These are phyloP conservation scores for Campoplex capitator DNA, from an alignment of 2,888 invertebrate species.

Conservation along the genomic window DNA sequence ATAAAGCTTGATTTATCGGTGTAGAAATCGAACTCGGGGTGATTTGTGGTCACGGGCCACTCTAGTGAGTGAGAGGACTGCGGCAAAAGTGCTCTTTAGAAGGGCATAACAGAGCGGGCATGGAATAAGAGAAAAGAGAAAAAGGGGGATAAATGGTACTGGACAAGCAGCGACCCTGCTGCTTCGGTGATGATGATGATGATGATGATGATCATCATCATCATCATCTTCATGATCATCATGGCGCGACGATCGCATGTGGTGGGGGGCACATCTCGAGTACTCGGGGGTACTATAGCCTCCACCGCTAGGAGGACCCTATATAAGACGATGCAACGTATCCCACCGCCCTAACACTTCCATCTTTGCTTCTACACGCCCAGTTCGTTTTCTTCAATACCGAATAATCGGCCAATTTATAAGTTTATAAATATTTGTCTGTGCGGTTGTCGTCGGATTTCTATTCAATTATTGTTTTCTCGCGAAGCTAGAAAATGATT, in stretches of 20 bases:
- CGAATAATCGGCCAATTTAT: slow-evolving; percentile 12
- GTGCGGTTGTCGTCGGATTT: slow-evolving; percentile 12
- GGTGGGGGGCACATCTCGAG: slow-evolving; percentile 56
- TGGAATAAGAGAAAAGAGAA: slow-evolving; percentile 37
- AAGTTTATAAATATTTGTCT: not conserved
- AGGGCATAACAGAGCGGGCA: slow-evolving; percentile 54
- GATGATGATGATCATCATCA: slow-evolving; percentile 42
- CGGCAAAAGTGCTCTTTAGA: slow-evolving; percentile 47
- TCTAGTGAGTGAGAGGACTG: slow-evolving; percentile 47
- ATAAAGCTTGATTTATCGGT: slow-evolving; percentile 83
- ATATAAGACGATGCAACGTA: slow-evolving; percentile 80
- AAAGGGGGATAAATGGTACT: slow-evolving; percentile 48
- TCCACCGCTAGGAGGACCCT: slow-evolving; percentile 74
- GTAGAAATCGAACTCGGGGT: slow-evolving; percentile 81
- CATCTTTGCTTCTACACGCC: slow-evolving; percentile 55
- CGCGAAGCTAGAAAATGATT: slow-evolving; percentile 42
- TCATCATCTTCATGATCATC: slow-evolving; percentile 43
- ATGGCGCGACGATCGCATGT: slow-evolving; percentile 38
- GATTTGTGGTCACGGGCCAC: slow-evolving; percentile 79
- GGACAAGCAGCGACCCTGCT: slow-evolving; percentile 47
- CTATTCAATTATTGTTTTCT: not conserved
- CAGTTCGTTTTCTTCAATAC: slow-evolving; percentile 12
- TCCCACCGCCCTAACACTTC: slow-evolving; percentile 60
- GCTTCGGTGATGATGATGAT: slow-evolving; percentile 47
- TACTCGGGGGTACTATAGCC: slow-evolving; percentile 46